A percentile compares a stretch with the other conserved stretches of the same genome.
phyloP scores from a whole-genome alignment of 64 coral and sea anemone species.

The Actinia equina region DNA sequence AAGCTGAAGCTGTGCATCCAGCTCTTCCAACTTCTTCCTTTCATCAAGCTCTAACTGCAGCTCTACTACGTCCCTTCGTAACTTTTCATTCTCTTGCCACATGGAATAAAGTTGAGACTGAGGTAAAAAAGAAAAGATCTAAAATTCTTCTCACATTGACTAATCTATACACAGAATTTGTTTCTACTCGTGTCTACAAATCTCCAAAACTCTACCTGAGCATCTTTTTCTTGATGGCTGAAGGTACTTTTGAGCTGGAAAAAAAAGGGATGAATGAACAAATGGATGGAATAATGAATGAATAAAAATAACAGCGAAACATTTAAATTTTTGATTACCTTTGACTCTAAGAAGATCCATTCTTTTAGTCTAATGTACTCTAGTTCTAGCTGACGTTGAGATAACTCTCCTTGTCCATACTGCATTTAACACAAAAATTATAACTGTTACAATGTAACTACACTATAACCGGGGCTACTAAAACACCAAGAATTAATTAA shows the following conservation, averaged over 20 bases:
- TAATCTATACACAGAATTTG: neutral
- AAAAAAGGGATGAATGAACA: neutral
- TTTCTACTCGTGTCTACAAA: neutral
- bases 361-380: conserved; percentile 69
- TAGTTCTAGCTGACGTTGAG: conserved; percentile 74
- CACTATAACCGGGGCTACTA: too few relatives aligned
- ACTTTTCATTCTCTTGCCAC: conserved; percentile 77
- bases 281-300: neutral
- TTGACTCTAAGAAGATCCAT: conserved; percentile 75
- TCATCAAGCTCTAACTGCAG: conserved; percentile 58
- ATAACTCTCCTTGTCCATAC: conserved; percentile 41
- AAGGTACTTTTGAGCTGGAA: conserved; percentile 71
- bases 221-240: conserved; percentile 65
- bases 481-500: too few relatives aligned
- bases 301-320: neutral
- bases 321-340: conserved; percentile 35
- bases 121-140: neutral
- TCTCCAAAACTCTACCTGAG: conserved; percentile 34
- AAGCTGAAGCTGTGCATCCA: conserved; percentile 64
- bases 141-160: neutral
- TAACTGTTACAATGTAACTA: too few relatives aligned
- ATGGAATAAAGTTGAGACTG: conserved; percentile 79
- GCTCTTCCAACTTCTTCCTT: conserved; percentile 54
- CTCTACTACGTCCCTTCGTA: conserved; percentile 50
- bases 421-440: neutral